Evolutionary conservation across 2,797 vertebrate species (phyloP), one percentile per base, ranked within the genome.

Genomic region (Diglossa cyanea): DNA sequence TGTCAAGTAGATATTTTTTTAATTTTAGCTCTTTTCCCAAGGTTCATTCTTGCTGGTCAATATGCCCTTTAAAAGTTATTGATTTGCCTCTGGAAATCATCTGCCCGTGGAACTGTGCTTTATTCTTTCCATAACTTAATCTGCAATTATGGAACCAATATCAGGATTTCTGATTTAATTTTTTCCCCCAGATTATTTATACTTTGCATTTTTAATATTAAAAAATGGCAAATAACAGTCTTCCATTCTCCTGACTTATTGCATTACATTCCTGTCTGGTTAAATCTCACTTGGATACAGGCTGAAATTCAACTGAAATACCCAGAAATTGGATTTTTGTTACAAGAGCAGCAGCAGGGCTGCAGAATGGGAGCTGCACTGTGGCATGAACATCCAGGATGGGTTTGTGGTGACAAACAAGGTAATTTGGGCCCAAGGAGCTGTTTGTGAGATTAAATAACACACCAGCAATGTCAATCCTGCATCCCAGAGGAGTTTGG

Each of bases 401-500:
- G 2, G 3, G 45, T 37, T 71, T 71, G 62, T 6, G 16, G 33
- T 68, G 74, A 75, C 48, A 71, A 78, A 67, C 31, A 45, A 65
- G 45, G 79, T 30, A 58, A 71, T 77, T 53, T 25, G 58, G 74
- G 39, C 55, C 74, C 58, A 23, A 35, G 45, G 33, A 61, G 25
- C 28, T 39, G 12, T 79, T 50, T 39, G 58, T 74, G 67, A 57
- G 42, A 35, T 19, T 48, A 13, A 82, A 57, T 48, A 65, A 72
- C 40, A 47, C 3, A 2, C 7, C 66, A 73, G 15, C 6, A 1
- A 18, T 24, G n/a, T 51, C 6, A 2, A 1, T 35, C 35, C 15
- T 51, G 61, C 8, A 1, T 31, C 55, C 65, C 53, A 45, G 21
- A 10, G 58, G 62, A 44, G 31, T 17, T 10, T 8, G 3, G 73